A percentile compares a stretch with the other conserved stretches of the same genome.
Conservation (phyloP, 2,797 vertebrate genomes). For the Tadarida brasiliensis region DNA sequence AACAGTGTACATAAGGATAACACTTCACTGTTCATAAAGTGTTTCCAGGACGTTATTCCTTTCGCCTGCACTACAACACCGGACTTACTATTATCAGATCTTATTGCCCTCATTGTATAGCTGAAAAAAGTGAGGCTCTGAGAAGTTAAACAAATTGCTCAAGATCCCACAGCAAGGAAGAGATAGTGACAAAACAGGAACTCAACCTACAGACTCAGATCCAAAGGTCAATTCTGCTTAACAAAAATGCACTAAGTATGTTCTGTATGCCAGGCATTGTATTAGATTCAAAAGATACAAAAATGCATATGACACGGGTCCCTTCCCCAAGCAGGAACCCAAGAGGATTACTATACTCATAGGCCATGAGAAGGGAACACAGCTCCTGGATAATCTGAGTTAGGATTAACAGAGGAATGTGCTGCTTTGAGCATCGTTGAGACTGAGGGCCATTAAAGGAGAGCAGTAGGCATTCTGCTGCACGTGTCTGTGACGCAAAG, state of each 20-base stretch:
- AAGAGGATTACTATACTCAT: neutral
- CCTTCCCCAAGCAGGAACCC: neutral
- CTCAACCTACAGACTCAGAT: neutral
- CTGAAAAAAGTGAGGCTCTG: neutral
- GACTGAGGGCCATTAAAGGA: neutral
- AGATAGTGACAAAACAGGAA: neutral
- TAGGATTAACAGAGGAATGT: neutral
- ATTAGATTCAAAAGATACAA: neutral
- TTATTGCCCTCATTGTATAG: neutral
- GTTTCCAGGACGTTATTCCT: neutral
- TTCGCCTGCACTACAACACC: neutral
- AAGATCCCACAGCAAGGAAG: neutral
- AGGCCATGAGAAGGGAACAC: neutral
- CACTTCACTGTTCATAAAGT: neutral
- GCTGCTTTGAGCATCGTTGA: neutral
- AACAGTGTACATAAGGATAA: neutral
- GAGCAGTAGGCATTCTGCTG: neutral
- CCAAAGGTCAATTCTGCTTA: neutral
- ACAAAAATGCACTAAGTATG: neutral
- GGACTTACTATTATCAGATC: neutral
- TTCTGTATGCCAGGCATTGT: neutral
- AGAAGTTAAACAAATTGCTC: neutral
- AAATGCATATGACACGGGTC: neutral
- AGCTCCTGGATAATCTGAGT: neutral
- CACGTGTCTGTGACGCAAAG: neutral